Base-by-base conservation (phyloP, 2,113 vertebrate species). In the Bos indicus region DNA sequence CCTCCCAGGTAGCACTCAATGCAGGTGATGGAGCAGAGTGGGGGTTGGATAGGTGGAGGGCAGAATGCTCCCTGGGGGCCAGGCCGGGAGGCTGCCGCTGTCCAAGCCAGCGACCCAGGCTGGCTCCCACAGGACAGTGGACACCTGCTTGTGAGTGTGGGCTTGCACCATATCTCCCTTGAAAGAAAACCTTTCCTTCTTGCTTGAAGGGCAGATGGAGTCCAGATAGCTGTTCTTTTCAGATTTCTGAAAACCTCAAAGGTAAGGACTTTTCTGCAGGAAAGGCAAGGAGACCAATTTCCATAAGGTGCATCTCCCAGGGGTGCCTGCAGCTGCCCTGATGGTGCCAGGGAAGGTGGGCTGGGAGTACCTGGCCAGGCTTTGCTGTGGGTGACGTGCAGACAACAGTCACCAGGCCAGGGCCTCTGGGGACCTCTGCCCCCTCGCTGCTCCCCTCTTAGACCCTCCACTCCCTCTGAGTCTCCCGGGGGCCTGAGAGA, bases 351-450 rank as follows among this genome's bases (percentile, higher is more conserved):
- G 6, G 15, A 13, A 26, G 48, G 84, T 7, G 40, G 83, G 54
- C 2, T 3, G 43, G 56, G 0, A 4, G 25, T 33, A 2, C 30
- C 48, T 59, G 21, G 86, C 77, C 0, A 0, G 60, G 6, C 9
- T 16, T 64, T n/a, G 36, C n/a, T 33, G 11, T 10, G n/a, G 57
- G 86, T 4, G 30, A 33, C 0, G 15, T 16, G 30, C 26, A 64
- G 64, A 60, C 16, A 21, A 54, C 2, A 11, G 57, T n/a, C 36
- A 5, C 52, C 30, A 36, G 60, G 23, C 90, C 17, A 28, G 57
- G 30, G 36, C 48, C 30, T 52, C 48, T 54, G 52, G 56, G 78
- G 43, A 0, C 6, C 60, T 17, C 83, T 26, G 13, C 13, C 21
- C 60, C 56, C 23, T 7, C 3, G 23, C 19, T 43, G 28, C 13